Conservation (phyloP, 1,140 invertebrate species). For the Trichonephila clavipes region DNA sequence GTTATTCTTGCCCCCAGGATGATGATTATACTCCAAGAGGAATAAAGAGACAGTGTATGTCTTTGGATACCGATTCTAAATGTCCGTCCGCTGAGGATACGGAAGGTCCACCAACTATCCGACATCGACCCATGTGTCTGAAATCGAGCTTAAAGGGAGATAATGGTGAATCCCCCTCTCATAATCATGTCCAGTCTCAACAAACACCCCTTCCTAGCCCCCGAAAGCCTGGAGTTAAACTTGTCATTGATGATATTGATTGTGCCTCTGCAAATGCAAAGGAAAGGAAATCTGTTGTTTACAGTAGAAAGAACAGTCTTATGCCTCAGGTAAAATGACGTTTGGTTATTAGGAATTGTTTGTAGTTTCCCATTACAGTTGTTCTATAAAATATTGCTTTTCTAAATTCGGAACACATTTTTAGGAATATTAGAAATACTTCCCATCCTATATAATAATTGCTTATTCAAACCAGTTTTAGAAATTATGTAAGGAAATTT, state of each 20-base stretch:
- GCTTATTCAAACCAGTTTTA: too few relatives aligned
- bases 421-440: too few relatives aligned
- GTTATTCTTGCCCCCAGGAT: conserved; percentile 72
- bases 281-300: conserved; percentile 63
- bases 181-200: conserved; percentile 47
- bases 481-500: too few relatives aligned
- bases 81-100: conserved; percentile 34
- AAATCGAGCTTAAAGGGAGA: conserved; percentile 74
- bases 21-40: background rate
- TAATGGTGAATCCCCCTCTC: conserved; percentile 9
- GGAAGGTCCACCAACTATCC: background rate
- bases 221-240: conserved; percentile 61
- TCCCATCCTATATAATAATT: too few relatives aligned
- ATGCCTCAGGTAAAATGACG: conserved; percentile 70
- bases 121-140: conserved; percentile 62
- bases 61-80: conserved; percentile 54
- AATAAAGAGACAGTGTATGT: conserved; percentile 65
- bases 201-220: conserved; percentile 59
- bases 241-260: conserved; percentile 65
- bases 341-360: background rate
- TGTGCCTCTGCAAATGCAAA: background rate
- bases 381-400: too few relatives aligned
- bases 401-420: too few relatives aligned
- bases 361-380: too few relatives aligned
- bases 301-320: conserved; percentile 73